Conservation (phyloP, 2,797 vertebrate species). For the Gallinago stenura region DNA sequence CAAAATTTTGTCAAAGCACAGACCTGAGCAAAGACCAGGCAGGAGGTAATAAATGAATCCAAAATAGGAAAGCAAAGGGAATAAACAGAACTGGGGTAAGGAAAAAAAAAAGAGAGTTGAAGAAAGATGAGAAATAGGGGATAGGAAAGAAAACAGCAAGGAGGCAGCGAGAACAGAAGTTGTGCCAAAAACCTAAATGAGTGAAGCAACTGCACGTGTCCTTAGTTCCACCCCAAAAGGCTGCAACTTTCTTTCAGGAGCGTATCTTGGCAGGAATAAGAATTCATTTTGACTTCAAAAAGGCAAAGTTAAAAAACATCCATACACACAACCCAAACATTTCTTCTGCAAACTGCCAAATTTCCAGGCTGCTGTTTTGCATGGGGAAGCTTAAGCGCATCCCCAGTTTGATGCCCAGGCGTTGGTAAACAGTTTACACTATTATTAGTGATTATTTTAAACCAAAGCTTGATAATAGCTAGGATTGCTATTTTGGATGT, state of each 20-base stretch:
- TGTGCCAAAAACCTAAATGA: not conserved
- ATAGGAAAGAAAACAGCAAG: not conserved
- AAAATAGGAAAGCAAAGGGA: not conserved
- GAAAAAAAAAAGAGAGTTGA: not conserved
- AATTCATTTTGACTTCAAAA: conserved; percentile 33
- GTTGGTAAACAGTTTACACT: not conserved
- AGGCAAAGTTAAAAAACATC: not conserved
- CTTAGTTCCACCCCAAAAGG: not conserved
- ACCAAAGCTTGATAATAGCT: not conserved
- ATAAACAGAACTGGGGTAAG: not conserved
- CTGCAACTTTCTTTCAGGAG: conserved; percentile 22
- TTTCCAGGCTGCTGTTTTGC: not conserved
- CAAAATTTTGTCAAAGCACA: not conserved
- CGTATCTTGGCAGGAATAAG: not conserved
- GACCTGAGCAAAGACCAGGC: not conserved
- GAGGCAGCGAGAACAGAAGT: not conserved
- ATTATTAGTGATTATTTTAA: not conserved
- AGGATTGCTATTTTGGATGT: not conserved
- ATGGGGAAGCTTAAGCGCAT: not conserved
- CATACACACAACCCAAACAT: not conserved
- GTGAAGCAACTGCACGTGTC: not conserved
- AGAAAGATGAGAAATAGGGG: not conserved
- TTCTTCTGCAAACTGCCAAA: not conserved
- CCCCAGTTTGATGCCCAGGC: not conserved
- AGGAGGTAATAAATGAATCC: not conserved